These are phyloP conservation scores for Delichon dasypus DNA, from an alignment of 2,797 vertebrate species.

Conservation along the genomic window DNA sequence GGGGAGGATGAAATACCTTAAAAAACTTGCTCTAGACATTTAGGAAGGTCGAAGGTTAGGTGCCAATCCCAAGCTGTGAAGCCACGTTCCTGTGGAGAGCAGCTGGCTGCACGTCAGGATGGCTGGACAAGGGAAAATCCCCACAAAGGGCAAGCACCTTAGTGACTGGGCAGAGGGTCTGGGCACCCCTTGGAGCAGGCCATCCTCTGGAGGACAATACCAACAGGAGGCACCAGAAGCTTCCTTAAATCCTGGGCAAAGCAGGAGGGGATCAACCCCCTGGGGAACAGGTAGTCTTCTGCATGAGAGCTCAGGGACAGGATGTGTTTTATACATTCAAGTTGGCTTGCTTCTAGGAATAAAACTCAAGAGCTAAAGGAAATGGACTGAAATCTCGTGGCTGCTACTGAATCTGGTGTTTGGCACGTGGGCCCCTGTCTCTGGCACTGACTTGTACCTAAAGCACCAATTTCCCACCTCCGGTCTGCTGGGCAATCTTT, in stretches of 20 bases:
- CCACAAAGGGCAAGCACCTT: not conserved
- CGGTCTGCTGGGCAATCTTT: not conserved
- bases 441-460: not conserved
- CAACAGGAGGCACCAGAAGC: not conserved
- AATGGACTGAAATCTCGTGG: not conserved
- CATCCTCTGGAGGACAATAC: not conserved
- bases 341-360: not conserved
- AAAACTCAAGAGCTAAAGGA: not conserved
- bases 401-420: not conserved
- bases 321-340: not conserved
- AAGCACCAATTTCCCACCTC: not conserved
- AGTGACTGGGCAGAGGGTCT: not conserved
- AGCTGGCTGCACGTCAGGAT: not conserved
- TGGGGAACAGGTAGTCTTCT: not conserved
- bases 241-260: not conserved
- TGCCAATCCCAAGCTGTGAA: not conserved
- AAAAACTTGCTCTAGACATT: not conserved
- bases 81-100: not conserved
- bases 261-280: not conserved
- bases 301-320: not conserved
- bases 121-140: not conserved
- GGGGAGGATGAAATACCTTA: not conserved
- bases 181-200: not conserved
- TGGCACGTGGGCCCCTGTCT: accelerated
- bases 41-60: not conserved